These are phyloP conservation scores for Corvus hawaiiensis DNA, from an alignment of 2,113 vertebrate genomes.

Conservation along the genomic window DNA sequence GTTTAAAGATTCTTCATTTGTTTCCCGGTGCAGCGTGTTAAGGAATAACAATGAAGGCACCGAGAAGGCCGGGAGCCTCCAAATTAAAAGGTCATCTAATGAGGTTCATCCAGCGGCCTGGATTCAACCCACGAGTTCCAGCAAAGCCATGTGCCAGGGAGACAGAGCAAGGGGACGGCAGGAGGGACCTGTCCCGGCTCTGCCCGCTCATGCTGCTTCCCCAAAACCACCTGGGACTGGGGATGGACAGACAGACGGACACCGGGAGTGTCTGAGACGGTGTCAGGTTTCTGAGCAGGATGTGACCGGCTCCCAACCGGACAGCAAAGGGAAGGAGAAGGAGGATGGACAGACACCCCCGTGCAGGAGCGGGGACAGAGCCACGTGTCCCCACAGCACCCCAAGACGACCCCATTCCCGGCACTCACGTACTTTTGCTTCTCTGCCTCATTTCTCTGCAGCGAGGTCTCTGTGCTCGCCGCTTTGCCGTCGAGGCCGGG, in stretches of 20 bases:
- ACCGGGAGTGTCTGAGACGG: accelerated
- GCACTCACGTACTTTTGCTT: slow-evolving; percentile 81
- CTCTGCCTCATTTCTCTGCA: slow-evolving; percentile 81
- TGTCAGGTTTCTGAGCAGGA: background rate
- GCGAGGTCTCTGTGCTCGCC: slow-evolving; percentile 68
- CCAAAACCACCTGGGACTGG: background rate
- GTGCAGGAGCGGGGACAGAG: accelerated
- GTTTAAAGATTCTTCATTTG: slow-evolving; percentile 57
- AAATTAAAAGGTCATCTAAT: background rate
- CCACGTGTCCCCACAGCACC: accelerated
- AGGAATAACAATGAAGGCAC: slow-evolving; percentile 53
- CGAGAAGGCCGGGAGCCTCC: background rate
- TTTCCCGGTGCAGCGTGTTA: slow-evolving; percentile 1
- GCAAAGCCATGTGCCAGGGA: background rate
- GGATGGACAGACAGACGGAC: accelerated
- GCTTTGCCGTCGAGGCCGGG: slow-evolving; percentile 77
- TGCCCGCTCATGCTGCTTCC: accelerated
- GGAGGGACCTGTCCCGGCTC: background rate
- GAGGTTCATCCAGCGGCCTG: background rate
- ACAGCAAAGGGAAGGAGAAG: background rate
- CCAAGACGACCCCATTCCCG: accelerated
- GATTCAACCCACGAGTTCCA: background rate
- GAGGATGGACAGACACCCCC: accelerated
- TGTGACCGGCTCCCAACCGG: accelerated
- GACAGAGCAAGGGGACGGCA: accelerated